These are phyloP conservation scores for Cheirogaleus medius DNA, from an alignment of 2,113 vertebrate species.

Conservation along the genomic window DNA sequence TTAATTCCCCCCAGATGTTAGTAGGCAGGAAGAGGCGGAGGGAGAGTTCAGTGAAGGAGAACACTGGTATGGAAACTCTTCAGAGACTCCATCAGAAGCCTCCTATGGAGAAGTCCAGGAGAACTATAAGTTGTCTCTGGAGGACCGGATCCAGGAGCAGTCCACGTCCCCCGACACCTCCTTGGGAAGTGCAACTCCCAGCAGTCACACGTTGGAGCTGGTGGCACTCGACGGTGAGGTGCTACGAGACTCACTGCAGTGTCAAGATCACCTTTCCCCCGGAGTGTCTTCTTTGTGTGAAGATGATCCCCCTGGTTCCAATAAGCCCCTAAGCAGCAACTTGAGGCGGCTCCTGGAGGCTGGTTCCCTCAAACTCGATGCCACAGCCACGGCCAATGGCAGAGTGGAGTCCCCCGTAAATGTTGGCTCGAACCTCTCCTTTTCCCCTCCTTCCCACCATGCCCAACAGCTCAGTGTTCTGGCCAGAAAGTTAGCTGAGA, in stretches of 20 bases:
- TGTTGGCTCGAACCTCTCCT: constrained; percentile 88
- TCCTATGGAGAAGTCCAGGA: constrained; percentile 97
- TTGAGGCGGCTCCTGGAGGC: constrained; percentile 95
- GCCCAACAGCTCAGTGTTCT: constrained; percentile 97
- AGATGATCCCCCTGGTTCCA: constrained; percentile 90
- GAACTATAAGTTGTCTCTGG: constrained; percentile 92
- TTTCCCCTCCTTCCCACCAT: constrained; percentile 95
- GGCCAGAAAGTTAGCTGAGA: constrained; percentile 95
- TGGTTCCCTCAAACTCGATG: constrained; percentile 93
- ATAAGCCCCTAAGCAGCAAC: constrained; percentile 97
- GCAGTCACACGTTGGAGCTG: constrained; percentile 92
- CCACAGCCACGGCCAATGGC: constrained; percentile 87
- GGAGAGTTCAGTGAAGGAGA: constrained; percentile 94
- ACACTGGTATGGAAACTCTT: constrained; percentile 96
- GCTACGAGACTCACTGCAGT: constrained; percentile 85
- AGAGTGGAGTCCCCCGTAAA: constrained; percentile 90
- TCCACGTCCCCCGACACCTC: constrained; percentile 94
- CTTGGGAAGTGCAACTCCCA: constrained; percentile 94
- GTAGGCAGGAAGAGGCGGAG: constrained; percentile 93
- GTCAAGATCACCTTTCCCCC: constrained; percentile 93
- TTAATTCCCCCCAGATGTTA: constrained; percentile 90
- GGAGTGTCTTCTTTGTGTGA: constrained; percentile 93
- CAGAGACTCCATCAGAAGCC: constrained; percentile 96
- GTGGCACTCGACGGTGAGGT: constrained; percentile 89
- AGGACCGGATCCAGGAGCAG: constrained; percentile 88